Conservation (phyloP, 2,888 invertebrate species). For the Tanypteryx hageni region DNA sequence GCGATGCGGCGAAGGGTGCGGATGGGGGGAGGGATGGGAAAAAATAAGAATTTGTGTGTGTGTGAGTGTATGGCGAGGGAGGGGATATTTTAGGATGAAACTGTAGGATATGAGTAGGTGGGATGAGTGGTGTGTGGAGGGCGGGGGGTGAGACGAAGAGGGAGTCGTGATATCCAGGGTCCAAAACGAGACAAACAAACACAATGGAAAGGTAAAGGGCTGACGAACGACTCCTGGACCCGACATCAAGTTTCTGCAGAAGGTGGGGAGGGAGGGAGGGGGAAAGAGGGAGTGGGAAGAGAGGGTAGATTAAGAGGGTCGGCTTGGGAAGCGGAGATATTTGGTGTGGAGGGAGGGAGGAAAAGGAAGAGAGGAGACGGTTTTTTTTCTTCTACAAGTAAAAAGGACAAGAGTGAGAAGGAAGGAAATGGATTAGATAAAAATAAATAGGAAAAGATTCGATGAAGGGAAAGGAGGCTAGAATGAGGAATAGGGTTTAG, state of each 20-base stretch:
- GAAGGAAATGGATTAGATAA: neutral
- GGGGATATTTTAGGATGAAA: slow-evolving; percentile 51
- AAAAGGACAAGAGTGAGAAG: neutral
- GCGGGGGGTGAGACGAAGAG: neutral
- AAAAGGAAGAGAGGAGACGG: neutral
- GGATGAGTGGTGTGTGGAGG: neutral
- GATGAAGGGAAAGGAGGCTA: neutral
- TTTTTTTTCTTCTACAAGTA: neutral
- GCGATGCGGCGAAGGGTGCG: neutral
- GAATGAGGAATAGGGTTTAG: too few relatives aligned
- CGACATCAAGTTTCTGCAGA: slow-evolving; percentile 33
- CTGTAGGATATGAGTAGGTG: slow-evolving; percentile 22
- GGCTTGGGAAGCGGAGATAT: too few relatives aligned
- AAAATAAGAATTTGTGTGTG: neutral
- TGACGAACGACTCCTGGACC: slow-evolving; percentile 57
- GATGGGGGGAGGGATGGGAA: neutral
- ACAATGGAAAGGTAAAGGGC: slow-evolving; percentile 54
- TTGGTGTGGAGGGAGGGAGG: neutral
- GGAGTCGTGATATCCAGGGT: neutral
- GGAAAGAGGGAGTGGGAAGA: neutral
- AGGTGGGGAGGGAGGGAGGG: neutral
- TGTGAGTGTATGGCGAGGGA: neutral
- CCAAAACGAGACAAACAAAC: slow-evolving; percentile 61
- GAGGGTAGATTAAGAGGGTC: slow-evolving; percentile 24
- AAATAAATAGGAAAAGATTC: neutral